Evolutionary conservation across 2,888 invertebrate genomes (phyloP).

Genomic region (Epistrophe grossulariae): DNA sequence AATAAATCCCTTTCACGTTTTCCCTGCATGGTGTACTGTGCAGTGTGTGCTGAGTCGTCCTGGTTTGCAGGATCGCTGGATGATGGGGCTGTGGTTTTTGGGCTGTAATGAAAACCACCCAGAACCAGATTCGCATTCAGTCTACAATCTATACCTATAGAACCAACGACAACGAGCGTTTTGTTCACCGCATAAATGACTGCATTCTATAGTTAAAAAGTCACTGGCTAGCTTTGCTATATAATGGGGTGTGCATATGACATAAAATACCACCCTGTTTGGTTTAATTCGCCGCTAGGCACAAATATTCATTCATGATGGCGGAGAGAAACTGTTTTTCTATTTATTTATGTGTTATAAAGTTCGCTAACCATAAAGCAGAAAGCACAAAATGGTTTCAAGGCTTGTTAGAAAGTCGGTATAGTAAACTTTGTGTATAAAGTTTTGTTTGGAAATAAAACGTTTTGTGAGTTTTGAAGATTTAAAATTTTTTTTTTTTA

Average conservation of each 20-base stretch:
- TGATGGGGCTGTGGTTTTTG: slow-evolving; percentile 15
- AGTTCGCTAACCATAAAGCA: slow-evolving; percentile 18
- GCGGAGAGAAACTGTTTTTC: slow-evolving; percentile 36
- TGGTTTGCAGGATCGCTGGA: slow-evolving; percentile 1
- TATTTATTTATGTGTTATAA: slow-evolving; percentile 48
- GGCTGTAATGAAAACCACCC: slow-evolving; percentile 33
- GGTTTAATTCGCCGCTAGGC: slow-evolving; percentile 25
- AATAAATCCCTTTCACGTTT: slow-evolving; percentile 56
- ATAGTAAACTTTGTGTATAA: background rate
- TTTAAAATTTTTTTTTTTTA: background rate
- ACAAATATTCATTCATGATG: slow-evolving; percentile 19
- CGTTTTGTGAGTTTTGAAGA: background rate
- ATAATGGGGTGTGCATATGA: slow-evolving; percentile 45
- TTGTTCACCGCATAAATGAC: slow-evolving; percentile 70
- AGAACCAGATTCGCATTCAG: slow-evolving; percentile 35
- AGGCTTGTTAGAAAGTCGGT: background rate
- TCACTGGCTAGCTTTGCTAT: slow-evolving; percentile 46
- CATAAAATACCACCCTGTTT: slow-evolving; percentile 43
- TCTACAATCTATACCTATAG: background rate
- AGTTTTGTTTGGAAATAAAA: slow-evolving; percentile 7
- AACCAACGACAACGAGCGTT: slow-evolving; percentile 27
- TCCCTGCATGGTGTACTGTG: slow-evolving; percentile 44
- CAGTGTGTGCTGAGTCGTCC: slow-evolving; percentile 15
- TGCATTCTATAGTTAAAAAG: slow-evolving; percentile 63
- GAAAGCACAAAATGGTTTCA: slow-evolving; percentile 9